Conservation (phyloP, 2,888 invertebrate species). For the Ectropis crepuscularia region DNA sequence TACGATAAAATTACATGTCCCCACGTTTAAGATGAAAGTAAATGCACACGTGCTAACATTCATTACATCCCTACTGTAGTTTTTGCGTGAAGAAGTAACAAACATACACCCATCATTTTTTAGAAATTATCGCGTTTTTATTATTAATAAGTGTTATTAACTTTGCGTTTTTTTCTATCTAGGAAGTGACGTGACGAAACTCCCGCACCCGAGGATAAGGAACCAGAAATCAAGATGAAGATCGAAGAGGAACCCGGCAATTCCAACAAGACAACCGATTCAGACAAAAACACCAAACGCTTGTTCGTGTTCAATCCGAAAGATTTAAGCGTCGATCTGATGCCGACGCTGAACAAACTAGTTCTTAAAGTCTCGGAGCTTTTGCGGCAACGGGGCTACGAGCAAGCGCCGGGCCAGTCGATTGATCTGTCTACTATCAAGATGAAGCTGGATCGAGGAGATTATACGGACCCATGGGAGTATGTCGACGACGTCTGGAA, state of each 20-base stretch:
- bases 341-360: slow-evolving; percentile 97
- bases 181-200: too few relatives aligned
- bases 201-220: too few relatives aligned
- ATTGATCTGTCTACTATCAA: slow-evolving; percentile 99
- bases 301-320: slow-evolving; percentile 96
- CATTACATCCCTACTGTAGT: too few relatives aligned
- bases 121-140: too few relatives aligned
- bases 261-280: slow-evolving; percentile 76
- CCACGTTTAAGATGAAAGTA: too few relatives aligned
- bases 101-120: too few relatives aligned
- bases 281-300: slow-evolving; percentile 86
- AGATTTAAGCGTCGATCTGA: slow-evolving; percentile 94
- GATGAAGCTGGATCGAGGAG: slow-evolving; percentile 95
- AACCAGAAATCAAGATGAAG: slow-evolving; percentile 85
- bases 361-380: slow-evolving; percentile 98
- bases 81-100: too few relatives aligned
- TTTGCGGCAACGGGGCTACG: slow-evolving; percentile 98
- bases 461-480: slow-evolving; percentile 99
- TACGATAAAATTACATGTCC: too few relatives aligned
- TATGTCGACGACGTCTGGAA: slow-evolving; percentile 99
- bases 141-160: too few relatives aligned
- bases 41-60: too few relatives aligned
- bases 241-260: slow-evolving; percentile 87
- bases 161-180: too few relatives aligned
- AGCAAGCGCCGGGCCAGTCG: slow-evolving; percentile 93